Base-by-base conservation (phyloP, 2,888 invertebrate genomes). In the Volucella inflata region DNA sequence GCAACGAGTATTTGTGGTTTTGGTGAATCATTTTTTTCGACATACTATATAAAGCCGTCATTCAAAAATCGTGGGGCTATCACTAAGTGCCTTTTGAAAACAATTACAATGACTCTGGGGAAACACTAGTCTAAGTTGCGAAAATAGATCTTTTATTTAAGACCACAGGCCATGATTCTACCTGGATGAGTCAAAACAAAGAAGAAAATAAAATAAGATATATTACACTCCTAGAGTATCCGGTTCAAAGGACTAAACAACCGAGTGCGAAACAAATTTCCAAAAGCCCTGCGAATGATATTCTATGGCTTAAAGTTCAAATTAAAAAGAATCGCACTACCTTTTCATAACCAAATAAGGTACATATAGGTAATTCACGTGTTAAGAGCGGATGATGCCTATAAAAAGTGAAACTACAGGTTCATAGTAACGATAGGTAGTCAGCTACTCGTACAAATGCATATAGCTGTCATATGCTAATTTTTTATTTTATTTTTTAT, bases 351-450 rank as follows among this genome's bases (percentile, higher is more conserved):
- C 36, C 17, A 50, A 46, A 59, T 17, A 51, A 16, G n/a, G n/a
- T n/a, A n/a, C n/a, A n/a, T n/a, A n/a, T n/a, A 60, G 21, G 14
- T 50, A 68, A 55, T 62, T 60, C 40, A 50, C 38, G 17, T 55
- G 46, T 57, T 14, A 14, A 40, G 11, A 10, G 16, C 10, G 9
- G 9, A 12, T 30, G 10, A 48, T 70, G 48, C 14, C 60, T 59
- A 70, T 64, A 38, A 65, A 75, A 84, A 84, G 84, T 84, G 80
- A 84, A 84, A 84, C 84, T 76, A 6, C 30, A 6, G 30, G 30
- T 30, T 30, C 30, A 30, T 30, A 55, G 70, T 84, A 67, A 65
- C 62, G 55, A 17, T 72, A 42, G 36, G 53, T 16, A 48, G 55
- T 55, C 46, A 67, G 50, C 68, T 46, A 70, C n/a, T n/a, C n/a